Evolutionary conservation across 2,797 vertebrate species (phyloP).

Genomic region (Pseudochirops cupreus): DNA sequence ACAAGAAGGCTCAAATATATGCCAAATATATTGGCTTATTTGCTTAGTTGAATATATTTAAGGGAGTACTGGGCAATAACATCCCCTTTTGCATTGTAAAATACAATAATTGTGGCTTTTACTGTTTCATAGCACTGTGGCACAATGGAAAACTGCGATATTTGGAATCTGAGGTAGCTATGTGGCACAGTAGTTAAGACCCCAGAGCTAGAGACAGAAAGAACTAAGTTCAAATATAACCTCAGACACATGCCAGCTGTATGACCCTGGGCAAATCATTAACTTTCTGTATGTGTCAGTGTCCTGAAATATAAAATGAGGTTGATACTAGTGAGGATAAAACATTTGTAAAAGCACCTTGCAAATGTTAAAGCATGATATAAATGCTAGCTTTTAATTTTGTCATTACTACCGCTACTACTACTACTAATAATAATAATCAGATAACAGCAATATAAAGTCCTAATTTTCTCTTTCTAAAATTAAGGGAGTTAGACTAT

Average conservation of each 20-base stretch:
- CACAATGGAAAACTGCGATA: neutral
- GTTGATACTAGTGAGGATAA: neutral
- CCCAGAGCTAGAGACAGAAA: neutral
- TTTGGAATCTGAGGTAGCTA: neutral
- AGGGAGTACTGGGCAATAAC: neutral
- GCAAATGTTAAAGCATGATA: neutral
- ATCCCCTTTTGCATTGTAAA: neutral
- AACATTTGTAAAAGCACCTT: neutral
- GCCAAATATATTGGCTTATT: neutral
- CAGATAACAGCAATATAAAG: too few species aligned
- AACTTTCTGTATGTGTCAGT: neutral
- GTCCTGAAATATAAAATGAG: neutral
- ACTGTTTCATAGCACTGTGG: neutral
- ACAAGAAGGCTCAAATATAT: neutral
- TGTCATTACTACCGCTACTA: neutral
- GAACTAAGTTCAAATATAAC: neutral
- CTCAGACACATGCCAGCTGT: neutral
- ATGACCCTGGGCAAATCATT: neutral
- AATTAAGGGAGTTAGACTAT: neutral
- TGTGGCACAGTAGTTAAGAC: neutral
- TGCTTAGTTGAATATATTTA: neutral
- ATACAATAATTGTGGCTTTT: neutral
- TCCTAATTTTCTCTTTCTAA: too few species aligned
- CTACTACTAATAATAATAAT: too few species aligned
- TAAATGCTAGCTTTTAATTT: neutral